These are phyloP conservation scores for Meles meles DNA, from an alignment of 2,113 vertebrate genomes.

Conservation along the genomic window DNA sequence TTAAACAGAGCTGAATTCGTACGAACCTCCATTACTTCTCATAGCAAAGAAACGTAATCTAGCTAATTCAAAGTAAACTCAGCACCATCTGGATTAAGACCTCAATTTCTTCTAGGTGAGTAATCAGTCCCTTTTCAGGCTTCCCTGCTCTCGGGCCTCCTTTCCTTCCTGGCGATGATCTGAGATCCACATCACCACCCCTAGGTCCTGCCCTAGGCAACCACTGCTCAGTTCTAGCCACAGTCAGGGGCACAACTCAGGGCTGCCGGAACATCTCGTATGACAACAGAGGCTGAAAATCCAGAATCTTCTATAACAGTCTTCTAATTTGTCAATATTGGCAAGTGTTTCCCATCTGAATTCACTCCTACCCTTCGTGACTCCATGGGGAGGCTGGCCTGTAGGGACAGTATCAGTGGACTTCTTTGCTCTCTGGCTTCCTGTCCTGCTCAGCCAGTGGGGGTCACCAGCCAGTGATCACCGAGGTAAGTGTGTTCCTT, in stretches of 20 bases:
- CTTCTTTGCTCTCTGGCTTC: not conserved
- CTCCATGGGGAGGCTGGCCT: not conserved
- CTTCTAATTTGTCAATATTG: not conserved
- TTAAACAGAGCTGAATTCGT: not conserved
- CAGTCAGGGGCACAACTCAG: not conserved
- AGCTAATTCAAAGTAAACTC: not conserved
- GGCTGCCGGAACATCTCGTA: not conserved
- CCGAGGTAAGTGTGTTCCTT: not conserved
- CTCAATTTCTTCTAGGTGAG: not conserved
- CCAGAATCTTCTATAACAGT: not conserved
- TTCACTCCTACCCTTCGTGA: not conserved
- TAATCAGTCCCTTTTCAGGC: not conserved
- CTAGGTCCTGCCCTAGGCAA: not conserved
- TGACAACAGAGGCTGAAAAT: not conserved
- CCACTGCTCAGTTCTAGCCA: not conserved
- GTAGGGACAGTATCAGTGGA: not conserved
- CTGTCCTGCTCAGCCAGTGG: not conserved
- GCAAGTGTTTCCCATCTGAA: not conserved
- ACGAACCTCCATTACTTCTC: not conserved
- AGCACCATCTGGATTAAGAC: not conserved
- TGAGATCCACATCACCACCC: not conserved
- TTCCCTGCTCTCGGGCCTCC: not conserved
- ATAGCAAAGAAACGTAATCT: not conserved
- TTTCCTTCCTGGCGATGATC: not conserved
- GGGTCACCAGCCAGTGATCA: not conserved